phyloP scores from a whole-genome alignment of 92 coral and sea anemone species.

The Actinostola sp. region DNA sequence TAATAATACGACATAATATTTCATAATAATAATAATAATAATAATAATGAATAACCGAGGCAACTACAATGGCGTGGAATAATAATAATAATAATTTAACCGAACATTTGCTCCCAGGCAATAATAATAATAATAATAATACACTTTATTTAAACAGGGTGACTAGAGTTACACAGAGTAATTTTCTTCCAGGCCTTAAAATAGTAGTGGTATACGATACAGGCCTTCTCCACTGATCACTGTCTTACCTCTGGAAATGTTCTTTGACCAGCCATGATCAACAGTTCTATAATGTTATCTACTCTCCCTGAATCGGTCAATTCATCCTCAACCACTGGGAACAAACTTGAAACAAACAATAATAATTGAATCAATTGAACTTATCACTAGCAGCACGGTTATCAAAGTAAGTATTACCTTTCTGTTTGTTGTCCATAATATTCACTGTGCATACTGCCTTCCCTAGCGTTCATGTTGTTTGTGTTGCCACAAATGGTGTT shows the following conservation, averaged over 20 bases:
- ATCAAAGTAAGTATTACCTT: constrained; percentile 37
- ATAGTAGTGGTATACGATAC: too few species aligned
- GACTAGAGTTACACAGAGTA: too few species aligned
- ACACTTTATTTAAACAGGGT: too few species aligned
- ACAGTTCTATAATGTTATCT: constrained; percentile 90
- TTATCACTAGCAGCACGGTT: neutral
- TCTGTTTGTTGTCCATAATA: constrained; percentile 79
- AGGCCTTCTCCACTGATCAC: too few species aligned
- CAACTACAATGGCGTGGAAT: too few species aligned
- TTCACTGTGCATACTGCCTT: constrained; percentile 90
- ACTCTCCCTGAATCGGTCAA: constrained; percentile 92
- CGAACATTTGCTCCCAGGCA: too few species aligned
- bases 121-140: too few species aligned
- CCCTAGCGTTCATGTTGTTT: constrained; percentile 94
- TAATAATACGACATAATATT: too few species aligned
- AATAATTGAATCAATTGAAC: neutral
- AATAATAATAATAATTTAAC: too few species aligned
- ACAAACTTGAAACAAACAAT: constrained; percentile 55
- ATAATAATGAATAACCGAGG: too few species aligned
- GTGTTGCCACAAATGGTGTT: constrained; percentile 95
- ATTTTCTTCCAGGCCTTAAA: too few species aligned
- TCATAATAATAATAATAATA: too few species aligned
- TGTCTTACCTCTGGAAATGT: constrained; percentile 97
- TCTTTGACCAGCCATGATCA: constrained; percentile 94
- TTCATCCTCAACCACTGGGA: constrained; percentile 92